These are phyloP conservation scores for Platysteira castanea DNA, from an alignment of 2,113 vertebrate species.

Conservation along the genomic window DNA sequence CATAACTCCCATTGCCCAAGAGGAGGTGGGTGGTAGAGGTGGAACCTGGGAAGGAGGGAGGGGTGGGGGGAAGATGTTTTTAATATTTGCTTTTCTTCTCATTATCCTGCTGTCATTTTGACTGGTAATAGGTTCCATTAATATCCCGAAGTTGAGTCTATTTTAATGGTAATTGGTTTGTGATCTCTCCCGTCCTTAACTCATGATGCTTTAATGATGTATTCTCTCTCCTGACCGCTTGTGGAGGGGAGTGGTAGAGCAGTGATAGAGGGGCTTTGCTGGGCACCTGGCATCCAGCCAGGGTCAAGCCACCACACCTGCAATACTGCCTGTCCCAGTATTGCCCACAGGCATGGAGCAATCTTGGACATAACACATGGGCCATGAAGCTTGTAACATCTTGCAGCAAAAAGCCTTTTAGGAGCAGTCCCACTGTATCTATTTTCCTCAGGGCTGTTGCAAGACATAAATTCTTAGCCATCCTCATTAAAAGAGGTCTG, in stretches of 20 bases:
- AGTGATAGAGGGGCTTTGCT: neutral
- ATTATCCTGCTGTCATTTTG: neutral
- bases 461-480: neutral
- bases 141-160: neutral
- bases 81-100: neutral
- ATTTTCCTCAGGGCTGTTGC: rapidly evolving
- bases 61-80: neutral
- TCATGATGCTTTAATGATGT: neutral
- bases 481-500: neutral
- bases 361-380: neutral
- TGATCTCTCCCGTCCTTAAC: neutral
- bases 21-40: neutral
- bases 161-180: neutral
- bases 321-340: neutral
- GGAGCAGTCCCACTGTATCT: neutral
- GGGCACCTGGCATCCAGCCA: neutral
- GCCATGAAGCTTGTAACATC: neutral
- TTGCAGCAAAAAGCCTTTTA: neutral
- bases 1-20: neutral
- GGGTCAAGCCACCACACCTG: neutral
- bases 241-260: neutral
- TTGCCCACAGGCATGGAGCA: neutral
- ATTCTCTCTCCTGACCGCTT: neutral
- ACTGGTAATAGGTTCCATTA: neutral
- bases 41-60: neutral